phyloP scores from a whole-genome alignment of 2,888 invertebrate genomes.

The Carcina quercana region DNA sequence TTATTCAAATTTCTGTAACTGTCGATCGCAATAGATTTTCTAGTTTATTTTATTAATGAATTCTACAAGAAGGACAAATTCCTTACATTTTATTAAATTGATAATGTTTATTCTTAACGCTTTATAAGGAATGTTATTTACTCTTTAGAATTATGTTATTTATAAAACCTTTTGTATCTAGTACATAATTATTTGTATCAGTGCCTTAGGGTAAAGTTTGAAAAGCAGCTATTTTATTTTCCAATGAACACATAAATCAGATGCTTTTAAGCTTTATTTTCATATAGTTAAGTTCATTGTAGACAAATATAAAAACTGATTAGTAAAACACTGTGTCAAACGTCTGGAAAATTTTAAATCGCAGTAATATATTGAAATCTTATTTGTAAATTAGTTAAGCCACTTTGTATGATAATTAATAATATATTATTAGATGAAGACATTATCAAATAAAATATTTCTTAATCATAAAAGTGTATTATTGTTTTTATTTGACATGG shows the following conservation, averaged over 20 bases:
- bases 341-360: conserved; percentile 40
- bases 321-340: conserved; percentile 55
- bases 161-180: conserved; percentile 49
- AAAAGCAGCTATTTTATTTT: conserved; percentile 42
- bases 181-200: conserved; percentile 62
- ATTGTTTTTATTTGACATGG: conserved; percentile 2
- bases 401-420: conserved; percentile 63
- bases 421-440: conserved; percentile 66
- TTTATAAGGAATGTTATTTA: conserved; percentile 65
- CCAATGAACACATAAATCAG: conserved; percentile 33
- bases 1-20: conserved; percentile 12
- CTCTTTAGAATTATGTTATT: conserved; percentile 58
- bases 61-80: not conserved
- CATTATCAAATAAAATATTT: conserved; percentile 65
- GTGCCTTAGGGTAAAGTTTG: conserved; percentile 64
- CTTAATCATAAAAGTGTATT: conserved; percentile 20
- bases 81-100: conserved; percentile 25
- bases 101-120: conserved; percentile 42
- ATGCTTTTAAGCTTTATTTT: conserved; percentile 34
- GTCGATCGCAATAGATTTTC: conserved; percentile 6
- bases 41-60: conserved; percentile 8
- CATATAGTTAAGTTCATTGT: conserved; percentile 25
- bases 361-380: conserved; percentile 29
- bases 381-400: conserved; percentile 56
- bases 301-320: conserved; percentile 14